These are phyloP conservation scores for Phoenoteleia sp. DNA, from an alignment of 2,888 invertebrate species.

Conservation along the genomic window DNA sequence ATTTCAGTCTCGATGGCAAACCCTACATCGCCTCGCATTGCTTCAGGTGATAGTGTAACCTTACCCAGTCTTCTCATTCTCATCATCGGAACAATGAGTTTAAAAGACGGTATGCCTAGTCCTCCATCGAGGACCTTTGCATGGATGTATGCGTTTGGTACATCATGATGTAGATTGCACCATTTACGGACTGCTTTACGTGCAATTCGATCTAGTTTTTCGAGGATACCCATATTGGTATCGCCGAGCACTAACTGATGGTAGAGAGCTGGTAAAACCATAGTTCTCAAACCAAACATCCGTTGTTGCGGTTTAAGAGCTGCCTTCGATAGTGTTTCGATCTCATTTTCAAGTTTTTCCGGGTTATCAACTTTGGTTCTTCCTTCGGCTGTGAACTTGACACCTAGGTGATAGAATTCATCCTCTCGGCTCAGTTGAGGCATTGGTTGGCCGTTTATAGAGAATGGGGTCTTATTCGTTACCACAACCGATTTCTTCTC, in stretches of 20 bases:
- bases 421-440: conserved; percentile 4
- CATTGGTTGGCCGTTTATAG: neutral
- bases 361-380: neutral
- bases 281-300: conserved; percentile 40
- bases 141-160: conserved; percentile 79
- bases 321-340: neutral
- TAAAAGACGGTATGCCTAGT: conserved; percentile 71
- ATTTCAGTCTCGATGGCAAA: neutral
- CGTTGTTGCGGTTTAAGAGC: conserved; percentile 66
- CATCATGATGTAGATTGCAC: conserved; percentile 80
- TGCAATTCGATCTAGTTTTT: conserved; percentile 74
- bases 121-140: conserved; percentile 75
- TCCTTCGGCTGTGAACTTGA: conserved; percentile 11
- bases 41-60: neutral
- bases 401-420: conserved; percentile 31
- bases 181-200: conserved; percentile 75
- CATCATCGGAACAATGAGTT: conserved; percentile 16
- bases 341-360: neutral
- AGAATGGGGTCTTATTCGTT: neutral
- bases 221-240: neutral
- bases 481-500: conserved; percentile 60
- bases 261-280: neutral
- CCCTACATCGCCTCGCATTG: too few relatives aligned
- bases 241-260: neutral
- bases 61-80: neutral